A percentile compares a stretch with the other conserved stretches of the same genome.
Evolutionary conservation across 1,140 invertebrate species (phyloP).

Genomic region (Orchestia grillus): DNA sequence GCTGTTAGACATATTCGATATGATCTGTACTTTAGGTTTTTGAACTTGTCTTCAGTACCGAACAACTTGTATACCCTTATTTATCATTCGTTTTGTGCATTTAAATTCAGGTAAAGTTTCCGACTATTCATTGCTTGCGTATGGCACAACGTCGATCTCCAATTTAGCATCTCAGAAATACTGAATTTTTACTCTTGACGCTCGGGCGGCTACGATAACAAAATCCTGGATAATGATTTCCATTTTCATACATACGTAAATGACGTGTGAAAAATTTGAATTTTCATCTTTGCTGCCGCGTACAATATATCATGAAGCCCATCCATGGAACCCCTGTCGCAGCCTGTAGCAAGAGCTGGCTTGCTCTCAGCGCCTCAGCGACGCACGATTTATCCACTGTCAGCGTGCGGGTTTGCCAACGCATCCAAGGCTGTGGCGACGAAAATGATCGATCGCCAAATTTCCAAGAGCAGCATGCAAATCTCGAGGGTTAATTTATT

Average conservation of each 20-base stretch:
- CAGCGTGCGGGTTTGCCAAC: not conserved
- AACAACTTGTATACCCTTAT: not conserved
- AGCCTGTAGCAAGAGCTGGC: not conserved
- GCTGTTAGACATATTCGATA: not conserved
- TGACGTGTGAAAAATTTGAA: not conserved
- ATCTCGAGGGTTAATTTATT: not conserved
- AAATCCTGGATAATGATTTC: not conserved
- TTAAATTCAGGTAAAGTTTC: not conserved
- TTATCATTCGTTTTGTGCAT: not conserved
- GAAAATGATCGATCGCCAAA: not conserved
- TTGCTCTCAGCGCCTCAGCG: not conserved
- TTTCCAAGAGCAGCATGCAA: not conserved
- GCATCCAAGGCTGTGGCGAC: not conserved
- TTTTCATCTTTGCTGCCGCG: not conserved
- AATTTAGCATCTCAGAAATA: not conserved
- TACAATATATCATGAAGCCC: not conserved
- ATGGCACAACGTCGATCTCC: not conserved
- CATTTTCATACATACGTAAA: not conserved
- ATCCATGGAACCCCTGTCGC: not conserved
- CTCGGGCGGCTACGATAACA: not conserved
- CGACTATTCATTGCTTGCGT: not conserved
- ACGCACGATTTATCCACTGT: slow-evolving; percentile 33
- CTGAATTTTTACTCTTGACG: not conserved
- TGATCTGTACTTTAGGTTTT: not conserved
- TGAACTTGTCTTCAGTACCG: not conserved